Percentiles rank a stretch among this genome's conserved stretches.
These are phyloP conservation scores for Dendroctonus valens DNA, from an alignment of 1,140 invertebrate species.

Conservation along the genomic window DNA sequence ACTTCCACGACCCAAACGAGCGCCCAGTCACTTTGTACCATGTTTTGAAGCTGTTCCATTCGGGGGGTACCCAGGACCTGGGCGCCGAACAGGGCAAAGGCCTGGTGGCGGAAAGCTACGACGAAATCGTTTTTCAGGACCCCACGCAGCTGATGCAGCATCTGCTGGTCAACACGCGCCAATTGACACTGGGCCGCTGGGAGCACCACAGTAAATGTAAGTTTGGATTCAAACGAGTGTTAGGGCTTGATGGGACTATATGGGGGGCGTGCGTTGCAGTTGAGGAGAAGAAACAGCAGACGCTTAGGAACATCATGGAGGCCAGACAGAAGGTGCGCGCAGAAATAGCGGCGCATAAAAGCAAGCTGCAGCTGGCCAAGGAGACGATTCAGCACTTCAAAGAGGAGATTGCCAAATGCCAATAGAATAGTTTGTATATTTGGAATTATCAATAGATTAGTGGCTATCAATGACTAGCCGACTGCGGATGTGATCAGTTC, in stretches of 20 bases:
- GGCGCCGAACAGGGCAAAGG: constrained; percentile 74
- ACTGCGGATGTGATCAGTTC: constrained; percentile 85
- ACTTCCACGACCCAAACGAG: constrained; percentile 96
- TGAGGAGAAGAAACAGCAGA: constrained; percentile 86
- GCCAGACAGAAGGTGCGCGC: constrained; percentile 81
- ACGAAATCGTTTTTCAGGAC: constrained; percentile 97
- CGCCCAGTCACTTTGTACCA: constrained; percentile 94
- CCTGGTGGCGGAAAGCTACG: constrained; percentile 91
- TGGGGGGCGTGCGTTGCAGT: constrained; percentile 60
- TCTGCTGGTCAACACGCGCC: constrained; percentile 73
- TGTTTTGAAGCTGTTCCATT: constrained; percentile 93
- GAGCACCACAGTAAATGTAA: constrained; percentile 91
- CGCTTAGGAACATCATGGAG: constrained; percentile 72
- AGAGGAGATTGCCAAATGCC: constrained; percentile 75
- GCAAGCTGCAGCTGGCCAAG: constrained; percentile 83
- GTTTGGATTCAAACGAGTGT: constrained; percentile 42
- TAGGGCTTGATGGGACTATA: constrained; percentile 1
- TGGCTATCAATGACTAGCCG: constrained; percentile 64
- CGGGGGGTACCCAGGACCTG: constrained; percentile 56
- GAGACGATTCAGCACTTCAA: constrained; percentile 89
- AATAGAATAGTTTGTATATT: constrained; percentile 43
- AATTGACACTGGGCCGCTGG: constrained; percentile 71
- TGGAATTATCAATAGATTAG: constrained; percentile 4
- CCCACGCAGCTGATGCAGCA: constrained; percentile 92
- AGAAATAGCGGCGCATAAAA: constrained; percentile 85